Conservation (phyloP, 23 tunicate species). For the Halocynthia roretzi region DNA sequence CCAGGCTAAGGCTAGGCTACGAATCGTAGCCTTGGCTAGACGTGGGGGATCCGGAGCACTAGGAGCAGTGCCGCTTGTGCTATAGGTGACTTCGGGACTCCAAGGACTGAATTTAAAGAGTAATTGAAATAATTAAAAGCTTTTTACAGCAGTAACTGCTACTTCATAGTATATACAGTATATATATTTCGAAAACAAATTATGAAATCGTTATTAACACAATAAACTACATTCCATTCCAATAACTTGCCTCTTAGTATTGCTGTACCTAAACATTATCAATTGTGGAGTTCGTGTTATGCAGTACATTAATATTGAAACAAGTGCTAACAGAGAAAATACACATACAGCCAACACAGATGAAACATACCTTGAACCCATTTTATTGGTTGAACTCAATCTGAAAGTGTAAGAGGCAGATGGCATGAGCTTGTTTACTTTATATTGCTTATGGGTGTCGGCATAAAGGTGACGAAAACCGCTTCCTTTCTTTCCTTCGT, state of each 20-base stretch:
- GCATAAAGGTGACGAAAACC: conserved; percentile 26
- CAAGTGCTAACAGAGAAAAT: background rate
- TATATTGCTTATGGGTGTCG: conserved; percentile 33
- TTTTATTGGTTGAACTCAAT: conserved; percentile 49
- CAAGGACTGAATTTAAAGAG: conserved; percentile 39
- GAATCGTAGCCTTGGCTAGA: conserved; percentile 16
- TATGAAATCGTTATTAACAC: too few relatives aligned
- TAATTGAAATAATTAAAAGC: too few relatives aligned
- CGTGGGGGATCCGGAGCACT: conserved; percentile 45
- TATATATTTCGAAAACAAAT: too few relatives aligned
- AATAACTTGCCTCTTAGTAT: too few relatives aligned
- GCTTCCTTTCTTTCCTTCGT: conserved; percentile 40
- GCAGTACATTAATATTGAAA: too few relatives aligned
- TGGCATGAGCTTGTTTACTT: conserved; percentile 35
- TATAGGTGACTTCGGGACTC: conserved; percentile 51
- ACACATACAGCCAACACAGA: background rate
- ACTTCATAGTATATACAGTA: too few relatives aligned
- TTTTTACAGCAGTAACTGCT: too few relatives aligned
- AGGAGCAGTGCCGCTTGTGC: conserved; percentile 46
- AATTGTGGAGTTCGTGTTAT: too few relatives aligned
- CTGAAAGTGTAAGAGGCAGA: conserved; percentile 51
- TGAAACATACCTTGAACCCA: conserved; percentile 56
- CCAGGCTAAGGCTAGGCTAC: conserved; percentile 42
- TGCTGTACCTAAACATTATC: too few relatives aligned
- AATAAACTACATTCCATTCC: too few relatives aligned